These are phyloP conservation scores for Hypena proboscidalis DNA, from an alignment of 2,888 invertebrate species.

Conservation along the genomic window DNA sequence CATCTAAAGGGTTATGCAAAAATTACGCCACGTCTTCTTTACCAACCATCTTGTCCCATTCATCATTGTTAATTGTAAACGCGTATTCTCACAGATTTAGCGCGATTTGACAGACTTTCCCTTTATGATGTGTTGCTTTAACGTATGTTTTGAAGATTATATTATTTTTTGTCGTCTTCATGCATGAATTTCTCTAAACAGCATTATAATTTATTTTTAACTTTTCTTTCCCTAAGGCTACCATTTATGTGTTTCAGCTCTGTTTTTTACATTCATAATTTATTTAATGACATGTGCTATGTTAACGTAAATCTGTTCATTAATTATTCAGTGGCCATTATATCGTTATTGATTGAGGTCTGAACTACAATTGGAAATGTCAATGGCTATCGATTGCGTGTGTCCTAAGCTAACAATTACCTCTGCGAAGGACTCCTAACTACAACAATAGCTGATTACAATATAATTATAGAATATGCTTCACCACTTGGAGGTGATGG, in stretches of 20 bases:
- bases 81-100: conserved; percentile 54
- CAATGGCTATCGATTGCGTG: conserved; percentile 18
- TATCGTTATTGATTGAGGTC: conserved; percentile 5
- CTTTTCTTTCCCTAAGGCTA: too few relatives aligned
- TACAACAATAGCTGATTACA: conserved; percentile 16
- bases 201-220: not conserved
- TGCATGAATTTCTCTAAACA: not conserved
- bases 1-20: conserved; percentile 63
- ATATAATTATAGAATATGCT: conserved; percentile 12
- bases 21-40: conserved; percentile 56
- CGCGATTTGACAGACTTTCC: conserved; percentile 44
- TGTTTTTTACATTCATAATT: not conserved
- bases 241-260: too few relatives aligned
- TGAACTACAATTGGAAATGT: conserved; percentile 5
- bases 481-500: not conserved
- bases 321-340: conserved; percentile 19
- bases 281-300: not conserved
- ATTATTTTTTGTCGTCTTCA: not conserved
- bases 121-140: conserved; percentile 35
- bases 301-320: conserved; percentile 10
- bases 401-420: conserved; percentile 18
- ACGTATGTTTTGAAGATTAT: conserved; percentile 4
- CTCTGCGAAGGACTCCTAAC: conserved; percentile 17
- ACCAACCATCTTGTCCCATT: conserved; percentile 43
- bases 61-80: conserved; percentile 54